phyloP scores from a whole-genome alignment of 2,113 vertebrate genomes.

The Hyla sarda region DNA sequence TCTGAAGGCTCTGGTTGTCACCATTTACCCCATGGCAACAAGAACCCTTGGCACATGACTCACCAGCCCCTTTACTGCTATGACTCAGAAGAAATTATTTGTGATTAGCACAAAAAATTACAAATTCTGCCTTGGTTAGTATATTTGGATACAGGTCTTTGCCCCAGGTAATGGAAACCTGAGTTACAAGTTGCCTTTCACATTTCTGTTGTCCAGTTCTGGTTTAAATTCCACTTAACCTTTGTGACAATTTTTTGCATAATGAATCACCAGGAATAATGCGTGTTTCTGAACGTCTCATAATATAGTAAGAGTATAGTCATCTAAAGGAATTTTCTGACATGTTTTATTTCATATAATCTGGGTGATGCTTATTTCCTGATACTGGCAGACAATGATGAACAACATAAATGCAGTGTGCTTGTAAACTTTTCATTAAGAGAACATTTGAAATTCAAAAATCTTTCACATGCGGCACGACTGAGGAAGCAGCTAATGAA shows the following conservation, averaged over 20 bases:
- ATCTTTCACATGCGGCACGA: slow-evolving; percentile 21
- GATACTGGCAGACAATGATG: slow-evolving; percentile 13
- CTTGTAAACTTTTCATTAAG: slow-evolving; percentile 51
- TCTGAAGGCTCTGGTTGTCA: too few species aligned
- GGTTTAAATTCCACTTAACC: neutral
- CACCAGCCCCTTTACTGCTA: too few species aligned
- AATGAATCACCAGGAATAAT: neutral
- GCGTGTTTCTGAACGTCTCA: too few species aligned
- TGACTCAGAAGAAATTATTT: too few species aligned
- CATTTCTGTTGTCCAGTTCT: neutral
- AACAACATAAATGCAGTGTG: neutral
- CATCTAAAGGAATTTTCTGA: neutral
- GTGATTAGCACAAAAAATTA: too few species aligned
- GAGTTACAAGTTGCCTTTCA: neutral
- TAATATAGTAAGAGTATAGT: neutral
- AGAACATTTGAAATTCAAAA: slow-evolving; percentile 37
- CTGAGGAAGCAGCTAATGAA: slow-evolving; percentile 28
- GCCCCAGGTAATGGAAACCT: too few species aligned
- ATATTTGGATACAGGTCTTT: too few species aligned
- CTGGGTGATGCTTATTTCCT: neutral
- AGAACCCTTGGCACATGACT: too few species aligned
- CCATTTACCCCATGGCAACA: too few species aligned
- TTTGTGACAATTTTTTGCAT: neutral
- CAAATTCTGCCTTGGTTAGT: too few species aligned
- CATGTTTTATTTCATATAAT: neutral